These are phyloP conservation scores for Spialia ferax DNA, from an alignment of 2,888 invertebrate species.

Conservation along the genomic window DNA sequence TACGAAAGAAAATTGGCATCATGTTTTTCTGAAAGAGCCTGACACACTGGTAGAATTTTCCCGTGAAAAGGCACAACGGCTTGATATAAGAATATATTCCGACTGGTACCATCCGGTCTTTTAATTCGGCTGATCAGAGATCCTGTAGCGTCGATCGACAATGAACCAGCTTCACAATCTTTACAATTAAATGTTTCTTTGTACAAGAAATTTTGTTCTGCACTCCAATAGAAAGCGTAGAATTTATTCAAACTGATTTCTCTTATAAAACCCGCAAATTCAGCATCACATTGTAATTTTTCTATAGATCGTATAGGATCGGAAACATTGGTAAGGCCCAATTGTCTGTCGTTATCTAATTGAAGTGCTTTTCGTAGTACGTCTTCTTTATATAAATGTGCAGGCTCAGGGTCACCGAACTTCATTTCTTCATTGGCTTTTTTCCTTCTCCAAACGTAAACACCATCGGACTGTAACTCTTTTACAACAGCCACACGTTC, in stretches of 20 bases:
- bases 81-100: not conserved
- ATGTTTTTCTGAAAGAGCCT: not conserved
- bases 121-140: not conserved
- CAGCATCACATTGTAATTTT: not conserved
- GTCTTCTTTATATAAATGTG: not conserved
- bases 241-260: not conserved
- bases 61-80: not conserved
- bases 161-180: not conserved
- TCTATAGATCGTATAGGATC: not conserved
- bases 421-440: not conserved
- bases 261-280: not conserved
- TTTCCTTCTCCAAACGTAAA: not conserved
- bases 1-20: not conserved
- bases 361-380: not conserved
- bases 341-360: not conserved
- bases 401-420: not conserved
- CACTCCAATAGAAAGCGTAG: not conserved
- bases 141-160: not conserved
- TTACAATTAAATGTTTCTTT: not conserved
- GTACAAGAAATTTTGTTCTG: not conserved
- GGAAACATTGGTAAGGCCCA: not conserved
- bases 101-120: not conserved
- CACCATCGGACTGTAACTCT: not conserved
- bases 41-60: not conserved
- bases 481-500: not conserved